These are phyloP conservation scores for Sphaeramia orbicularis DNA, from an alignment of 2,797 vertebrate genomes.

Conservation along the genomic window DNA sequence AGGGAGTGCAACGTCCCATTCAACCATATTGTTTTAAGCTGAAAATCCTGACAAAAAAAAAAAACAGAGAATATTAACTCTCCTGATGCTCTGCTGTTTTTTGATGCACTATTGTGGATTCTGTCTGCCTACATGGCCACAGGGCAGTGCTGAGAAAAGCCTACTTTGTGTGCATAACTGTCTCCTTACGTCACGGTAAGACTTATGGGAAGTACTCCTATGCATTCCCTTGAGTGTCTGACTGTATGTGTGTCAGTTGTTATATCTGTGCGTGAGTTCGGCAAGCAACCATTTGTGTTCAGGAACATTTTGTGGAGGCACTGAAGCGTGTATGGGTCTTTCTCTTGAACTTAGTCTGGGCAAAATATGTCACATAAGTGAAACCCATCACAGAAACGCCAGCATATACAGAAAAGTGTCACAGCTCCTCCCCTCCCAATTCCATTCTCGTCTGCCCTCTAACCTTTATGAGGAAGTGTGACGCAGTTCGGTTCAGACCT, in stretches of 20 bases:
- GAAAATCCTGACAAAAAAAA: slow-evolving; percentile 21
- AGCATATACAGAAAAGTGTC: slow-evolving; percentile 19
- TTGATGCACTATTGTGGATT: slow-evolving; percentile 59
- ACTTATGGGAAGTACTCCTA: slow-evolving; percentile 72
- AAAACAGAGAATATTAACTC: slow-evolving; percentile 23
- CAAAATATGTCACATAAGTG: slow-evolving; percentile 14
- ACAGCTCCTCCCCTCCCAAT: background rate
- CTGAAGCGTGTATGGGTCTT: background rate
- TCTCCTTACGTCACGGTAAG: slow-evolving; percentile 73
- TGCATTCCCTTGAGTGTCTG: slow-evolving; percentile 66
- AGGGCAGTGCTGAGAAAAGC: slow-evolving; percentile 68
- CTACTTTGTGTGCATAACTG: slow-evolving; percentile 76
- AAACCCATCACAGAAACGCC: background rate
- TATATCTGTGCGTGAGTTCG: slow-evolving; percentile 16
- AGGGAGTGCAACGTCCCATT: slow-evolving; percentile 14
- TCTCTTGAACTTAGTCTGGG: background rate
- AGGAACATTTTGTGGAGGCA: slow-evolving; percentile 19
- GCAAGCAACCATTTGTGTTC: slow-evolving; percentile 17
- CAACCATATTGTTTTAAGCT: slow-evolving; percentile 37
- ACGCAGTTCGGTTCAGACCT: slow-evolving; percentile 59
- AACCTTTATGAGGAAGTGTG: slow-evolving; percentile 71
- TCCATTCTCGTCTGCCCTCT: slow-evolving; percentile 47
- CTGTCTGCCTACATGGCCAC: slow-evolving; percentile 59
- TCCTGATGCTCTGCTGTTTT: slow-evolving; percentile 34
- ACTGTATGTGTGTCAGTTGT: slow-evolving; percentile 36